Evolutionary conservation across 1,140 invertebrate genomes (phyloP), one percentile per base, ranked within the genome.

Genomic region (Drusus annulatus): DNA sequence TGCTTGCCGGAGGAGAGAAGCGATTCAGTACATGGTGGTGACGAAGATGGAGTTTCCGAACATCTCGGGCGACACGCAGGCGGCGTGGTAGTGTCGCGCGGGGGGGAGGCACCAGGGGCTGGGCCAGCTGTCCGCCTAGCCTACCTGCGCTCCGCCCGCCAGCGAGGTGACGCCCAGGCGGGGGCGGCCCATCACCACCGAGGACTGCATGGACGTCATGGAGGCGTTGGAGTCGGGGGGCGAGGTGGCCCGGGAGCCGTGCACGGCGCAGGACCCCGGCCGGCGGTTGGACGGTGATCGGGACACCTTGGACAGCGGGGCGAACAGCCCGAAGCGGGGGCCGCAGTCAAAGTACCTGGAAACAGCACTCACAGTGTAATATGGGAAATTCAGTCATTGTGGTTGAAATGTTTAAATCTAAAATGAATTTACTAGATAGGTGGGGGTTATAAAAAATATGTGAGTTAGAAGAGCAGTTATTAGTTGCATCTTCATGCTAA

Each of bases 281-380:
- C 93, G 93, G 84, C 93, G 91, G 28, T 17, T 68, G n/a, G 93
- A 94, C 45, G 94, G 96, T 62, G 95, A 96, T 65, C 94, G 92
- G 83, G 93, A 94, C 60, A 98, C 95, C 91, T 98, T 98, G 84
- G 94, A 92, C 23, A 95, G 88, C 0, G 97, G 97, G 7, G 97
- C 96, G 90, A 99, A 99, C 31, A 99, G 90, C 2, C 98, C 98
- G 87, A 95, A 95, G 85, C 96, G 95, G 19, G 95, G 94, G 78
- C 93, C 92, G 88, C 98, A 99, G 82, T 96, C 94, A 90, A 99
- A 99, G 90, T 99, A 99, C 90, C 97, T 98, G 89, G 50, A 91
- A 62, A 69, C 15, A 50, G n/a, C n/a, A 69, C 28, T 50, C n/a
- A 10, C n/a, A 1, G 36, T 51, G 65, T 69, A 69, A 23, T 69